Evolutionary conservation across 2,888 invertebrate genomes (phyloP), one percentile per base, ranked within the genome.

Genomic region (Cinara cedri): DNA sequence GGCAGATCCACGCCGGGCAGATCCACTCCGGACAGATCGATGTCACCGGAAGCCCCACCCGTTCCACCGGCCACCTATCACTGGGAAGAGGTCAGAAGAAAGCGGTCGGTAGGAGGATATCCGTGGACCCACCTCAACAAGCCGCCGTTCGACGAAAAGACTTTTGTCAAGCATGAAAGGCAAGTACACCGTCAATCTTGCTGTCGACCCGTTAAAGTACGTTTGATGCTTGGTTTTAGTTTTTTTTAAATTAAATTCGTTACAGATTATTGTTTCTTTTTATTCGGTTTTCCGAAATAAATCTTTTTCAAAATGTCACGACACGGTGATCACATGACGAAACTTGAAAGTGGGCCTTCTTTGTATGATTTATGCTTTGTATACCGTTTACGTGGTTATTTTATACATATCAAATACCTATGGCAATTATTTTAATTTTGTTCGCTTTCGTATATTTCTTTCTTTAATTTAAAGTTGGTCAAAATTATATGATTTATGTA

Each of bases 81-180:
- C 87, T 93, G 93, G 93, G 93, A 93, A 87, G 93, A 93, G 86
- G 87, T 93, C 60, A 87, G 90, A 84, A 88, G 91, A 85, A 89
- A 90, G 83, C 90, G 90, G 86, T 88, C 89, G 84, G 88, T 89
- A 85, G 93, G 93, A 82, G 90, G 90, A 65, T 93, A 93, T 85
- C 93, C 93, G 83, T 93, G 93, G 92, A 93, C 93, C 16, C 90
- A 93, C 86, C 86, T 93, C 42, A 88, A 91, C 84, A 93, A 93
- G 85, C 88, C 87, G 34, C 90, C 90, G 0, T 85, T 90, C 87
- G 87, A 87, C 62, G 84, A 84, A 55, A 86, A 87, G 66, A 82
- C 83, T n/a, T 88, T 88, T 84, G 86, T 85, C 81, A 88, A 88
- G 81, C 44, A 87, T 87, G 83, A 83, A 81, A 82, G 82, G 81